A percentile compares a stretch with the other conserved stretches of the same genome.
phyloP scores from a whole-genome alignment of 2,888 invertebrate genomes.

The Abscondita cerata region DNA sequence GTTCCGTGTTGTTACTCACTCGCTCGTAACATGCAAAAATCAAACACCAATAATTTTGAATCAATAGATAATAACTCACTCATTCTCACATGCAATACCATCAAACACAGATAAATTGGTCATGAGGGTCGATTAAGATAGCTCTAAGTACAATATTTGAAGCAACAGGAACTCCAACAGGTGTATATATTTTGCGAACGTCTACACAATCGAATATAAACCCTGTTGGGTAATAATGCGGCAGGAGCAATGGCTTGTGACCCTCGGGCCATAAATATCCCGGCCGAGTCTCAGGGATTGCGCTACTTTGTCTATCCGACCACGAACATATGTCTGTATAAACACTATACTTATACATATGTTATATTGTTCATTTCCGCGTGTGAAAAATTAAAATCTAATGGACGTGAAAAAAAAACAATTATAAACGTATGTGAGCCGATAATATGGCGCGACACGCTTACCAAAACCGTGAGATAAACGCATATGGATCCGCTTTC shows the following conservation, averaged over 20 bases:
- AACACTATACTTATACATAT: slow-evolving; percentile 36
- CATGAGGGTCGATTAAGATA: slow-evolving; percentile 27
- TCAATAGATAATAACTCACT: too few species aligned
- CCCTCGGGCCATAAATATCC: slow-evolving; percentile 60
- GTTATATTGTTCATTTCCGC: slow-evolving; percentile 36
- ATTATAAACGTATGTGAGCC: too few species aligned
- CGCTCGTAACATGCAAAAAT: slow-evolving; percentile 21
- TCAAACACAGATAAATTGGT: slow-evolving; percentile 12
- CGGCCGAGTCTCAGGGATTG: slow-evolving; percentile 54
- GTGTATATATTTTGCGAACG: slow-evolving; percentile 59
- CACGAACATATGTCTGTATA: slow-evolving; percentile 38
- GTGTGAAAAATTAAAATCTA: slow-evolving; percentile 18
- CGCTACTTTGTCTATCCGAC: slow-evolving; percentile 40
- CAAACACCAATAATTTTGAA: slow-evolving; percentile 8
- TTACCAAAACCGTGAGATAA: too few species aligned
- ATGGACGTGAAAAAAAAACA: not conserved
- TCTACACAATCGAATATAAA: slow-evolving; percentile 58
- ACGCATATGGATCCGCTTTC: not conserved
- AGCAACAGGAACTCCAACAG: slow-evolving; percentile 56
- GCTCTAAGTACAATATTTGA: slow-evolving; percentile 32
- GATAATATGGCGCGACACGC: too few species aligned
- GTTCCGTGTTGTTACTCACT: slow-evolving; percentile 41
- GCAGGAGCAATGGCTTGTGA: slow-evolving; percentile 61
- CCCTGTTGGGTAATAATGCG: slow-evolving; percentile 60
- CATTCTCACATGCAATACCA: too few species aligned